A percentile compares a stretch with the other conserved stretches of the same genome.
Conservation (phyloP, 2,113 vertebrate species). For the Suncus etruscus region DNA sequence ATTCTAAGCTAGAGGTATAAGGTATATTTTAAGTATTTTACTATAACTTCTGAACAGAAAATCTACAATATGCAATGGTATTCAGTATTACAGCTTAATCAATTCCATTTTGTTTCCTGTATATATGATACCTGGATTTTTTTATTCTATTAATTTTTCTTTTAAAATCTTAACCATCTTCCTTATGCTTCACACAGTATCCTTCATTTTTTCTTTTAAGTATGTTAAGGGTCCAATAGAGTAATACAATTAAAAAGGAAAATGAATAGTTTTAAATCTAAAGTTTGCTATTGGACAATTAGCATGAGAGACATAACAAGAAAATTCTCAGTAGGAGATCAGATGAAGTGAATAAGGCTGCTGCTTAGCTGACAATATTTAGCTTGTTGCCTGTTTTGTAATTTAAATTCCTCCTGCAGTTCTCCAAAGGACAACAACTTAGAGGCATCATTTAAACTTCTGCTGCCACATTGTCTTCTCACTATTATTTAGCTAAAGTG, state of each 20-base stretch:
- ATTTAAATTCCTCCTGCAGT: conserved; percentile 50
- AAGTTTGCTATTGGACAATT: conserved; percentile 12
- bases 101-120: background rate
- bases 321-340: background rate
- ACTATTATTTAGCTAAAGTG: conserved; percentile 44
- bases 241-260: conserved; percentile 10
- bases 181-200: conserved; percentile 13
- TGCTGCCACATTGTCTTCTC: background rate
- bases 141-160: background rate
- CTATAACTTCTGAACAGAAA: background rate
- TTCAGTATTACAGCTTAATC: background rate
- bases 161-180: background rate
- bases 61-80: background rate
- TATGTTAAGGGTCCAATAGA: background rate
- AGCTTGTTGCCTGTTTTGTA: conserved; percentile 9
- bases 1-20: background rate
- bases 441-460: conserved; percentile 45
- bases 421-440: conserved; percentile 54
- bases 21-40: background rate
- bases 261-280: conserved; percentile 31
- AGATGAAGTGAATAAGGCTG: background rate
- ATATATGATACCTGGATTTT: background rate
- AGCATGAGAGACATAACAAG: background rate
- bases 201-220: conserved; percentile 48
- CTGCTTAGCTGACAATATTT: conserved; percentile 50